Base-by-base conservation (phyloP, 2,888 invertebrate species). In the Minunthozetes semirufus region DNA sequence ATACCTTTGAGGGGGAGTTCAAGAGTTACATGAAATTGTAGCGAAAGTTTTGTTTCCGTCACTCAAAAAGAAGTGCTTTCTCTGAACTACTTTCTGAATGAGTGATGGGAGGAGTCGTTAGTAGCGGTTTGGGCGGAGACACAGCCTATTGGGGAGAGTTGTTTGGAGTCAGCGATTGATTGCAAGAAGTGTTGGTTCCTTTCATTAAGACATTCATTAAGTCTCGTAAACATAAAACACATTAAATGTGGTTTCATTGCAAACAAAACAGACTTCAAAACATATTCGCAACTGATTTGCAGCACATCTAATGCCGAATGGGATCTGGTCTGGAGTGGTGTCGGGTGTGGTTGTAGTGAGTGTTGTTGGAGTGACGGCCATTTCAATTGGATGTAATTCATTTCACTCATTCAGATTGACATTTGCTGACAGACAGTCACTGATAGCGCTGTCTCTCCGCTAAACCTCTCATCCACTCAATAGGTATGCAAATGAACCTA, bases 371-470 rank as follows among this genome's bases (percentile, higher is more conserved):
- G 19, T 72, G 72, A 27, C 72, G 61, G 53, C 61, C 72, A 70
- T 70, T 70, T 22, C 70, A 70, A 70, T 70, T 70, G 70, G 70
- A 46, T 48, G 48, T 70, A 22, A 46, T 29, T 48, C 27, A 48
- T 25, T 70, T 70, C 70, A 70, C 46, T 70, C 70, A 70, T 46
- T 46, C 70, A 48, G 70, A 70, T 22, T 70, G 70, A 70, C 70
- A 70, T 68, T 42, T 68, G 46, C 29, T 61, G 63, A 66, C 63
- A 66, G 38, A 29, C 29, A 33, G 15, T 61, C 22, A 25, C 56
- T 56, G 56, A 22, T 22, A 56, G 56, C 27, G 61, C n/a, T 13
- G 27, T 33, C 29, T 33, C 15, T n/a, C 15, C 27, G 17, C 29
- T 25, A 27, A n/a, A n/a, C 27, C 63, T 38, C 15, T 38, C 29